Percentiles rank a stretch among this genome's conserved stretches.
Evolutionary conservation across 2,888 invertebrate genomes (phyloP).

Genomic region (Galerucella nymphaeae): DNA sequence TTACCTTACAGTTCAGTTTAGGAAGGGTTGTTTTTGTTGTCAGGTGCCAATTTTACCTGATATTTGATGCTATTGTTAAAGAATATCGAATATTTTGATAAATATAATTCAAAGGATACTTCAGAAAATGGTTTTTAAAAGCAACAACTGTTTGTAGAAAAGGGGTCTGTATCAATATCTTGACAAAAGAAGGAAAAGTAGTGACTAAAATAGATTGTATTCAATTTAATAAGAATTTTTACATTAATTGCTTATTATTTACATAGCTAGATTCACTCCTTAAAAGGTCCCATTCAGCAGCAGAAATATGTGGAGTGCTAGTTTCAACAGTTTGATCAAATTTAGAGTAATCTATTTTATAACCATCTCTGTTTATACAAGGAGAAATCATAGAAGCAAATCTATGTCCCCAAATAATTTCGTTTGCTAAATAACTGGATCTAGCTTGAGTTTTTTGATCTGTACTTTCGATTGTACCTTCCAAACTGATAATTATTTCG

Average conservation of each 20-base stretch:
- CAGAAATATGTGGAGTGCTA: conserved; percentile 86
- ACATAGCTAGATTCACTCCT: neutral
- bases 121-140: neutral
- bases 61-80: conserved; percentile 34
- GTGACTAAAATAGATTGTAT: neutral
- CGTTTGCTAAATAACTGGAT: conserved; percentile 81
- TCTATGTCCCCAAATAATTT: conserved; percentile 89
- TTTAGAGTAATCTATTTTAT: conserved; percentile 85
- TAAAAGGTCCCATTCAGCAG: conserved; percentile 71
- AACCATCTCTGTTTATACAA: conserved; percentile 74
- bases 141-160: neutral
- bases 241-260: neutral
- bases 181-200: neutral
- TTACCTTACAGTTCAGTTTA: conserved; percentile 28
- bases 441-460: conserved; percentile 84
- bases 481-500: conserved; percentile 42
- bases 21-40: conserved; percentile 28
- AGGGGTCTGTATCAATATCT: neutral
- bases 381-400: conserved; percentile 83
- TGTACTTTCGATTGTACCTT: conserved; percentile 80
- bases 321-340: conserved; percentile 85
- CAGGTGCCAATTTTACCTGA: conserved; percentile 15
- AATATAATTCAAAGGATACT: conserved; percentile 8
- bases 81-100: conserved; percentile 20
- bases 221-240: neutral